Evolutionary conservation across 2,888 invertebrate genomes (phyloP).

Genomic region (Folsomia candida): DNA sequence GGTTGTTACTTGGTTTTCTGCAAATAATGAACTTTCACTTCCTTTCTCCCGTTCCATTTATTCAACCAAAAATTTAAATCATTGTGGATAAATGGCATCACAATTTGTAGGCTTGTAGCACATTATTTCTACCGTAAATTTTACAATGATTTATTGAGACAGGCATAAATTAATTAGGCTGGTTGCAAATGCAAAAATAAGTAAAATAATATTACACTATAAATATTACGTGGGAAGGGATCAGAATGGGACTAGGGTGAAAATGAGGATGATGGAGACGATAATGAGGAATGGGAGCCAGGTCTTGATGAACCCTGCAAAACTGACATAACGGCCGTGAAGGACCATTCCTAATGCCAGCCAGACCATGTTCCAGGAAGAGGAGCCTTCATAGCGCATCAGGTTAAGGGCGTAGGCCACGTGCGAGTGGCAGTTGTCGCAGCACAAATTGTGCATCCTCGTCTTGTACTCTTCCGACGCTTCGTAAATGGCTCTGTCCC

Average conservation of each 20-base stretch:
- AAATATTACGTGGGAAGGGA: background rate
- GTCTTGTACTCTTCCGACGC: conserved; percentile 93
- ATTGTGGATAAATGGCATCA: too few relatives aligned
- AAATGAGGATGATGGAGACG: conserved; percentile 27
- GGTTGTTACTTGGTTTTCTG: too few relatives aligned
- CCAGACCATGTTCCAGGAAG: conserved; percentile 89
- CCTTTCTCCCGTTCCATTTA: too few relatives aligned
- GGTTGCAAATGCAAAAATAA: too few relatives aligned
- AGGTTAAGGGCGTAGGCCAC: conserved; percentile 87
- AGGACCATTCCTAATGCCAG: conserved; percentile 74
- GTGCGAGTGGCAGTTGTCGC: conserved; percentile 98
- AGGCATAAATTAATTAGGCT: too few relatives aligned
- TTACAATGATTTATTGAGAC: too few relatives aligned
- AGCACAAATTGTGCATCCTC: conserved; percentile 90
- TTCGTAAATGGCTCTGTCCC: conserved; percentile 84
- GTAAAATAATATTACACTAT: too few relatives aligned
- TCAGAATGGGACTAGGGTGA: background rate
- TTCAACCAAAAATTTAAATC: too few relatives aligned
- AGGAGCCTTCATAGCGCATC: conserved; percentile 79
- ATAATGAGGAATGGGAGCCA: conserved; percentile 76
- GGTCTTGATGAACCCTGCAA: conserved; percentile 70
- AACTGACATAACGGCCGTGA: conserved; percentile 78
- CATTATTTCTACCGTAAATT: too few relatives aligned
- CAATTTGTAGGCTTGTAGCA: too few relatives aligned
- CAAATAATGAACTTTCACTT: background rate